phyloP scores from a whole-genome alignment of 2,113 vertebrate genomes.

The Grammomys dolichurus region DNA sequence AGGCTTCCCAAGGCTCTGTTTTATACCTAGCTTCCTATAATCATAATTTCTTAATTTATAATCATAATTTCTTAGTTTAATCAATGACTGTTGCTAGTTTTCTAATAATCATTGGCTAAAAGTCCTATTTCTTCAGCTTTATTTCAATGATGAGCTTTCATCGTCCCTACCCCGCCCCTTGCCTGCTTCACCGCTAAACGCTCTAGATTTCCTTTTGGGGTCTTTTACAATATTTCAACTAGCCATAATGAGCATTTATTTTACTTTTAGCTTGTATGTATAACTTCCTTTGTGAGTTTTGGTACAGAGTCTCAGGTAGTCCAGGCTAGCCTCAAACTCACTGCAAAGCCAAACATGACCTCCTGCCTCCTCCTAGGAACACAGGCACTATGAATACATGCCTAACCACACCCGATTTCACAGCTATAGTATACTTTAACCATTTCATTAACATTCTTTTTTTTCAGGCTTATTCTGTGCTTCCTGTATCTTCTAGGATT shows the following conservation, averaged over 20 bases:
- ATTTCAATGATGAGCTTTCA: background rate
- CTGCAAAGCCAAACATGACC: background rate
- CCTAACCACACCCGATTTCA: background rate
- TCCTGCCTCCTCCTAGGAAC: background rate
- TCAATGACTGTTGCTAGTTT: background rate
- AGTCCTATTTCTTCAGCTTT: background rate
- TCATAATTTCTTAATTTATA: background rate
- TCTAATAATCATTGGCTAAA: background rate
- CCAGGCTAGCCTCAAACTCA: background rate
- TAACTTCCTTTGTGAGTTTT: slow-evolving; percentile 34
- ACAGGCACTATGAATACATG: background rate
- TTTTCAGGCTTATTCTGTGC: slow-evolving; percentile 18
- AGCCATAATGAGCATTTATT: slow-evolving; percentile 3
- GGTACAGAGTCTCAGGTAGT: background rate
- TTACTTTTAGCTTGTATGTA: slow-evolving; percentile 59
- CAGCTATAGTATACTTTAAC: slow-evolving; percentile 10
- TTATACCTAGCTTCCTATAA: background rate
- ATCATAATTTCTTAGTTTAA: background rate
- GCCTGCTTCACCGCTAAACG: slow-evolving; percentile 4
- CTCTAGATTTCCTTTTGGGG: slow-evolving; percentile 18
- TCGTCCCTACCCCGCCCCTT: background rate
- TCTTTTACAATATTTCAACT: slow-evolving; percentile 45
- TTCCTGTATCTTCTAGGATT: slow-evolving; percentile 52
- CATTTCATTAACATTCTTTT: slow-evolving; percentile 59
- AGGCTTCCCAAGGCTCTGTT: background rate